Base-by-base conservation (phyloP, 2,888 invertebrate species). In the Tetragonisca angustula region DNA sequence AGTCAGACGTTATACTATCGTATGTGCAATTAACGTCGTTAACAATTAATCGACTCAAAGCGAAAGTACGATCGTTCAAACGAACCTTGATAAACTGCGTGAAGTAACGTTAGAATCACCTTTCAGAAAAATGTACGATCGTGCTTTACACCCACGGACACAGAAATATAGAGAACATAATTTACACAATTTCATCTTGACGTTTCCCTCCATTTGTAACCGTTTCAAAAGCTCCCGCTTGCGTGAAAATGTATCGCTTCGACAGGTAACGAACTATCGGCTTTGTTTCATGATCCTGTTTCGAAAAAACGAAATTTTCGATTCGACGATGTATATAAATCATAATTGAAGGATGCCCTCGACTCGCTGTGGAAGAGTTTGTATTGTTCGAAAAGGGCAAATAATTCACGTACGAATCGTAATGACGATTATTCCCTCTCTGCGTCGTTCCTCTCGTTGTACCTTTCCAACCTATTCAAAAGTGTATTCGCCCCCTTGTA, bases 391-490 rank as follows among this genome's bases (percentile, higher is more conserved):
- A 24, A 64, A 52, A 73, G 32, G 19, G 11, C 32, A 19, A 64
- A 64, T 52, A 62, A 52, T 70, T 70, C 50, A 24, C 50, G 61
- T 52, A 73, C 73, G 62, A 64, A 73, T 64, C 62, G 21, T 32
- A 61, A 61, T 2, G 61, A 36, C 24, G n/a, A 50, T 56, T 50
- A 50, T 50, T 69, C 32, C 32, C 32, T 32, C 24, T 9, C 24
- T 17, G 5, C 24, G 19, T 54, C 24, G 21, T 50, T 50, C 11
- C 32, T 52, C 50, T 5, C 50, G 50, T 68, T 27, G n/a, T 59
- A n/a, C 56, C 2, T 36, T 36, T 50, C n/a, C 61, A 61, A 36
- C 50, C 43, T 4, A 69, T 76, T 69, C 61, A 50, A 19, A 36
- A 62, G 24, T 52, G 24, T 52, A 61, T 50, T 68, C 67, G 27